Base-by-base conservation (phyloP, 2,888 invertebrate genomes). In the Drosophila peninsularis region DNA sequence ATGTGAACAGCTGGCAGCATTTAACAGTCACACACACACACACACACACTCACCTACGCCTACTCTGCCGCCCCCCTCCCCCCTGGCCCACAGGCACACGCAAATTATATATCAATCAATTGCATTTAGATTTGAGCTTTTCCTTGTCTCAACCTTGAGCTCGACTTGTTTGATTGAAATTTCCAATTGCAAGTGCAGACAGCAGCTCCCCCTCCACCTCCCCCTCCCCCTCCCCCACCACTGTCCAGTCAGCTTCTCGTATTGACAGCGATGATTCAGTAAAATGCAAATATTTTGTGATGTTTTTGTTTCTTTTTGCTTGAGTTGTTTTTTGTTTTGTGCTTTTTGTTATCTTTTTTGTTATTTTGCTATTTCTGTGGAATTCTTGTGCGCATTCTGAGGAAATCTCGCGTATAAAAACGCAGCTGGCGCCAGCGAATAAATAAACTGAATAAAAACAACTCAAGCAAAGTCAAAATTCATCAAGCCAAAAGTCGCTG, bases 381-480 rank as follows among this genome's bases (percentile, higher is more conserved):
- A 84, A 89, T 89, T 84, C 85, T 78, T 75, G 56, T 57, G 79
- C 82, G 64, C 58, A 87, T 83, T 83, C 89, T 87, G 81, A 62
- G 85, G 61, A 87, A 84, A 78, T 78, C 71, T 72, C 86, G 52
- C 57, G 42, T 39, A 57, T 58, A 52, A 72, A 78, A 71, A 63
- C 81, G 68, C 78, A 75, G 67, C 89, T 76, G 75, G 75, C 75
- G 76, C 75, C 75, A 79, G 13, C 50, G 3, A 60, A 62, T 54
- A 27, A 64, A 42, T 44, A 71, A 75, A 53, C 64, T 55, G 6
- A 47, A 47, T 27, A 62, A 55, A 55, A 39, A 37, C 53, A 47
- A 36, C 45, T 34, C 50, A 37, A 61, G 9, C 45, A 49, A 61
- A 56, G 54, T 55, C 50, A 60, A 37, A 64, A 81, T 71, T 50